Conservation (phyloP, 1,140 invertebrate genomes). For the Philaenus spumarius region DNA sequence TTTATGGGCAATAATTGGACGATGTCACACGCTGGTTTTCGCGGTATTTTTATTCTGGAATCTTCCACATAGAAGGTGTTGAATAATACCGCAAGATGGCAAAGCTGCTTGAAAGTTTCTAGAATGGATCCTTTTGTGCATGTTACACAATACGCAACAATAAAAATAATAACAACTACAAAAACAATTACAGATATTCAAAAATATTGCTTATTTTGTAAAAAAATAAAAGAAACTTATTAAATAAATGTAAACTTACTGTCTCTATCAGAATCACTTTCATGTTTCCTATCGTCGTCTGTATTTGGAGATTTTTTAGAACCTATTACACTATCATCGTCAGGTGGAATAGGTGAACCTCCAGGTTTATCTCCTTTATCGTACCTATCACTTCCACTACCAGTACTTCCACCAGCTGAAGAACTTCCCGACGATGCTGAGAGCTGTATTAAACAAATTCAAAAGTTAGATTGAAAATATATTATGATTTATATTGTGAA, state of each 20-base stretch:
- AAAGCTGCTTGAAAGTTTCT: too few relatives aligned
- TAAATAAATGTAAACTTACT: not conserved
- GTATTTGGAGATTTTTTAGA: not conserved
- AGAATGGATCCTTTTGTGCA: too few relatives aligned
- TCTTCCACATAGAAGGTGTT: too few relatives aligned
- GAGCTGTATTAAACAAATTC: slow-evolving; percentile 8
- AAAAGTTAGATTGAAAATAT: too few relatives aligned
- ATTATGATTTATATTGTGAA: too few relatives aligned
- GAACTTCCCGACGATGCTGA: slow-evolving; percentile 16
- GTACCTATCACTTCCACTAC: slow-evolving; percentile 9
- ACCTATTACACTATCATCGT: slow-evolving; percentile 8
- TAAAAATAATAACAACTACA: too few relatives aligned
- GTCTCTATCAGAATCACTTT: slow-evolving; percentile 15
- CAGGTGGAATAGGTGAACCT: slow-evolving; percentile 13
- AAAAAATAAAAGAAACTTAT: not conserved
- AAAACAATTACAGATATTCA: not conserved
- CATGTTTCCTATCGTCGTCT: slow-evolving; percentile 4
- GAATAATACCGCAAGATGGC: too few relatives aligned
- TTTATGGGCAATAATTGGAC: too few relatives aligned
- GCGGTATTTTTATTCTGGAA: too few relatives aligned
- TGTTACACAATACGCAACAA: too few relatives aligned
- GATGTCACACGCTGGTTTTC: too few relatives aligned
- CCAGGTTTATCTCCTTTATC: slow-evolving; percentile 5
- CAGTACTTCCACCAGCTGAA: slow-evolving; percentile 9
- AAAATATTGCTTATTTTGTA: too few relatives aligned